phyloP scores from a whole-genome alignment of 30 jellyfish, hydroid and myxozoan genomes.

The Turritopsis dohrnii region DNA sequence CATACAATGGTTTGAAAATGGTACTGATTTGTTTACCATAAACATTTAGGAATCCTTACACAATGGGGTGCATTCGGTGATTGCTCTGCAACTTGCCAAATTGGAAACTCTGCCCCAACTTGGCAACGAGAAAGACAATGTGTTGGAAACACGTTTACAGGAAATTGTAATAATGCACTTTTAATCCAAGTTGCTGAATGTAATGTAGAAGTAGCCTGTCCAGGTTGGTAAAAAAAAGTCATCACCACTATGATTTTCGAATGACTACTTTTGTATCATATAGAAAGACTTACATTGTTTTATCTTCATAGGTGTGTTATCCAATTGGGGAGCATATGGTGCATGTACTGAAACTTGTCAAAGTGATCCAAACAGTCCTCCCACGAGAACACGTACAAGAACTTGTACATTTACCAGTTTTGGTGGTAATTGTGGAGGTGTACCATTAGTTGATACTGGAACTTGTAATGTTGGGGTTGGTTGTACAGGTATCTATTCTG shows the following conservation, averaged over 20 bases:
- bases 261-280: too few relatives aligned
- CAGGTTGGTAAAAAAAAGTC: not conserved
- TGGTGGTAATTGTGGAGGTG: slow-evolving; percentile 14
- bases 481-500: not conserved
- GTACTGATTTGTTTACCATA: not conserved
- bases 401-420: not conserved
- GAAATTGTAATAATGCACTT: slow-evolving; percentile 11
- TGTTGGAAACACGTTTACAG: slow-evolving; percentile 5
- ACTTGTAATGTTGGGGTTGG: not conserved
- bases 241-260: not conserved
- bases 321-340: not conserved
- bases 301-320: slow-evolving; percentile 1
- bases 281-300: too few relatives aligned
- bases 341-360: slow-evolving; percentile 10
- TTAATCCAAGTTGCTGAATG: not conserved
- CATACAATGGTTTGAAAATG: too few relatives aligned
- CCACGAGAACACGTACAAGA: slow-evolving; percentile 11
- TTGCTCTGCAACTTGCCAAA: slow-evolving; percentile 22
- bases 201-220: slow-evolving; percentile 23
- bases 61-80: slow-evolving; percentile 9
- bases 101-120: slow-evolving; percentile 9
- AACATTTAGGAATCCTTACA: not conserved
- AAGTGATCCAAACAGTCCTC: not conserved
- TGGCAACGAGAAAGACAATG: slow-evolving; percentile 2
- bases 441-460: not conserved